phyloP scores from a whole-genome alignment of 2,888 invertebrate genomes.

The Andrena hattorfiana region DNA sequence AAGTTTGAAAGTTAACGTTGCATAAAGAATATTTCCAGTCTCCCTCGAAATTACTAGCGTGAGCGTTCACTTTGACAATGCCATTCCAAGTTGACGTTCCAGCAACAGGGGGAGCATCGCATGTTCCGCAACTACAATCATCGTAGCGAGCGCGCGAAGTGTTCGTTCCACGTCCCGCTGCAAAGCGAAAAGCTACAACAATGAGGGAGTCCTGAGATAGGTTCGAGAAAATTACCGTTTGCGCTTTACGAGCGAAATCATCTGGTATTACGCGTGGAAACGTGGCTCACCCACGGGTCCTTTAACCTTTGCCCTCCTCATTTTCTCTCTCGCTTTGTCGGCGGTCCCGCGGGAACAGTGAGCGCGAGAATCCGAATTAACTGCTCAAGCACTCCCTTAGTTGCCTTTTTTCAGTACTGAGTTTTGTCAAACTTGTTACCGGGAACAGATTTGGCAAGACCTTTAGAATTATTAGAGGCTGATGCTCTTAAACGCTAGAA shows the following conservation, averaged over 20 bases:
- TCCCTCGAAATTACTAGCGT: neutral
- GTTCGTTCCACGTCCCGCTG: conserved; percentile 37
- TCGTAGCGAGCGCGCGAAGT: conserved; percentile 28
- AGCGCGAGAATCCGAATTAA: neutral
- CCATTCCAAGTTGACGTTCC: conserved; percentile 34
- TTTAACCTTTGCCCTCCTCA: conserved; percentile 27
- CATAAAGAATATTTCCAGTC: conserved; percentile 1
- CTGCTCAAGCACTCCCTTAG: neutral
- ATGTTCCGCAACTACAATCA: conserved; percentile 29
- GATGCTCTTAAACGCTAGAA: too few relatives aligned
- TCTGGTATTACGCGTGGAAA: conserved; percentile 61
- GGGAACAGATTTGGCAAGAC: too few relatives aligned
- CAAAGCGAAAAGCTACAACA: conserved; percentile 54
- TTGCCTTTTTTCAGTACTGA: neutral
- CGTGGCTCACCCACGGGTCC: conserved; percentile 41
- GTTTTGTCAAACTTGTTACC: neutral
- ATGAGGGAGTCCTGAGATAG: conserved; percentile 46
- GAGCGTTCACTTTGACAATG: conserved; percentile 19
- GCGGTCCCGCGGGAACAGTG: conserved; percentile 8
- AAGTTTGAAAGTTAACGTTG: neutral
- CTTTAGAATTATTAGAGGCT: too few relatives aligned
- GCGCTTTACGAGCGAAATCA: conserved; percentile 65
- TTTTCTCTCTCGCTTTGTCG: conserved; percentile 14
- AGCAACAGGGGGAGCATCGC: conserved; percentile 29
- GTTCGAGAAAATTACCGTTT: conserved; percentile 57